Evolutionary conservation across 2,888 invertebrate species (phyloP).

Genomic region (Mimas tiliae): DNA sequence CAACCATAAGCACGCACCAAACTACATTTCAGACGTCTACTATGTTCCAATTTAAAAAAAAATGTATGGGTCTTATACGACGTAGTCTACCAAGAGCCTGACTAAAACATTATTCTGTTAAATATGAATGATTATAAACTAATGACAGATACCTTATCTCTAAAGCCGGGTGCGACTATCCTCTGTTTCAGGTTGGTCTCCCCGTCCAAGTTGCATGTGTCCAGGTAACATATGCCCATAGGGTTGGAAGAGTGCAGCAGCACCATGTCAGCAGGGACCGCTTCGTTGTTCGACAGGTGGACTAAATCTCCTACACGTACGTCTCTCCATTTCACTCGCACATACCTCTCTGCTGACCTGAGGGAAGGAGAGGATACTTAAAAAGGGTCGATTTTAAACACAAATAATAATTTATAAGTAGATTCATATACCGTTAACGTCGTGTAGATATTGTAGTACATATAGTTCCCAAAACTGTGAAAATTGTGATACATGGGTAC

Average conservation of each 20-base stretch:
- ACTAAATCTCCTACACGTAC: slow-evolving; percentile 97
- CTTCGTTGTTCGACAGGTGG: slow-evolving; percentile 97
- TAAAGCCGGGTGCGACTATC: slow-evolving; percentile 91
- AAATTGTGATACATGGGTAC: slow-evolving; percentile 16
- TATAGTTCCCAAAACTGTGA: slow-evolving; percentile 7
- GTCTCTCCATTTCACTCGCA: slow-evolving; percentile 94
- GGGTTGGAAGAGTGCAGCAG: slow-evolving; percentile 94
- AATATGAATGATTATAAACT: not conserved
- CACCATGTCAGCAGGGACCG: slow-evolving; percentile 97
- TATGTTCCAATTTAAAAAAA: too few relatives aligned
- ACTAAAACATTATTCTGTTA: too few relatives aligned
- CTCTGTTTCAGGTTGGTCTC: slow-evolving; percentile 98
- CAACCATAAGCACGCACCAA: too few relatives aligned
- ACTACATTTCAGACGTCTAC: too few relatives aligned
- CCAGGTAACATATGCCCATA: slow-evolving; percentile 95
- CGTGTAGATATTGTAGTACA: not conserved
- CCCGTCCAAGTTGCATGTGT: slow-evolving; percentile 98
- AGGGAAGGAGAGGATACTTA: slow-evolving; percentile 34
- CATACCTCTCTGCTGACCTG: slow-evolving; percentile 93
- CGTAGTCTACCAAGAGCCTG: too few relatives aligned
- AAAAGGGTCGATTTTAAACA: not conserved
- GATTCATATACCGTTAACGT: not conserved
- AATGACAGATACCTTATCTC: slow-evolving; percentile 85
- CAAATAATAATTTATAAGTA: not conserved
- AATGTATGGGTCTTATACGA: too few relatives aligned